Evolutionary conservation across 2,888 invertebrate genomes (phyloP).

Genomic region (Acleris cristana): DNA sequence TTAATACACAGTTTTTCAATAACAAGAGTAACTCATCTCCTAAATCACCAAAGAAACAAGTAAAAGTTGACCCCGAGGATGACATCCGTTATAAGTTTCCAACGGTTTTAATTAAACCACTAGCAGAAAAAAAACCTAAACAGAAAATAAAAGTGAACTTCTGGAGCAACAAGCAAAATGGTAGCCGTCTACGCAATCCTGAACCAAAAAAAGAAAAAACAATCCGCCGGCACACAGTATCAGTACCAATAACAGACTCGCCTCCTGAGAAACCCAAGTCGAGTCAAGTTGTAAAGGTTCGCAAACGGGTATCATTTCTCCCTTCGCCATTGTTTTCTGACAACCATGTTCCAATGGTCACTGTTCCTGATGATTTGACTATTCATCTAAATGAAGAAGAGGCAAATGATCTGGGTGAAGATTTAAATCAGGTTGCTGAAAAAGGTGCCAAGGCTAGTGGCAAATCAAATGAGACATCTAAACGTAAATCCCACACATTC

Average conservation of each 20-base stretch:
- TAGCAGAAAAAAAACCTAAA: constrained; percentile 62
- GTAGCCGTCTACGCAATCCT: constrained; percentile 56
- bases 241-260: constrained; percentile 47
- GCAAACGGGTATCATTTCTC: constrained; percentile 74
- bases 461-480: constrained; percentile 49
- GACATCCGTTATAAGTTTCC: constrained; percentile 72
- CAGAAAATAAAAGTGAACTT: constrained; percentile 78
- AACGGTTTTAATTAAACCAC: constrained; percentile 54
- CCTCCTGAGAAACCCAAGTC: constrained; percentile 55
- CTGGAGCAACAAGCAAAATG: constrained; percentile 70
- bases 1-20: constrained; percentile 65
- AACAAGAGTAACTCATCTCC: constrained; percentile 50
- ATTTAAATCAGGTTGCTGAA: constrained; percentile 66
- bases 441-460: constrained; percentile 45
- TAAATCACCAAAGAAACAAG: constrained; percentile 49
- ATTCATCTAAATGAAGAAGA: constrained; percentile 79
- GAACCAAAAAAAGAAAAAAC: constrained; percentile 52
- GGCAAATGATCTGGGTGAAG: constrained; percentile 70
- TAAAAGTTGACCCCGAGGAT: constrained; percentile 56
- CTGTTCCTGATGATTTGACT: constrained; percentile 79
- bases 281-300: constrained; percentile 58
- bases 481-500: constrained; percentile 55
- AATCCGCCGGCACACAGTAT: constrained; percentile 66
- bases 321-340: constrained; percentile 75
- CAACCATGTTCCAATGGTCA: constrained; percentile 78